Base-by-base conservation (phyloP, 2,113 vertebrate genomes). In the Platysteira castanea region DNA sequence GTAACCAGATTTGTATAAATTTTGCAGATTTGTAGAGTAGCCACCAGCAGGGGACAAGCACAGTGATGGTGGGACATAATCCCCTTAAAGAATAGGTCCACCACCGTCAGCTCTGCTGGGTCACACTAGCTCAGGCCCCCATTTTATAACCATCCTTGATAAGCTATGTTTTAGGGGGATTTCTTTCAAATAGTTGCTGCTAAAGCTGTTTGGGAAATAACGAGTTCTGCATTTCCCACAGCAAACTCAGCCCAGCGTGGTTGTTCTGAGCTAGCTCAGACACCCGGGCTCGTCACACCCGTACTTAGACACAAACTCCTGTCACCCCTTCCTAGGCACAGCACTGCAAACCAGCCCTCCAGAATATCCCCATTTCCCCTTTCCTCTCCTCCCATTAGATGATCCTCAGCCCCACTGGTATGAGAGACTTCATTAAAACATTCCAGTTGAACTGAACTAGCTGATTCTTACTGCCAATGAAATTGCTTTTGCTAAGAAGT, bases 341-440 rank as follows among this genome's bases (percentile, higher is more conserved):
- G 68, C 28, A 10, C 52, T 75, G 52, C 46, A 64, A n/a, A 67
- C 28, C 31, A 82, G n/a, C 63, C 50, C 86, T 85, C 35, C 74
- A 91, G 82, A 80, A 82, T 28, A 91, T 13, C 33, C 35, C 39
- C 52, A 3, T 64, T 90, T 88, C 39, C 64, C 64, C 33, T 84
- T 28, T 59, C 50, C 74, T 93, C 63, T 75, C 46, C 75, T 57
- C 70, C 52, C 68, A 69, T 35, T 41, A 60, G 94, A 61, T 67
- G 86, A 74, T 84, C 39, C 52, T 84, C 89, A 93, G 84, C 47
- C 64, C 0, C 1, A 70, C 22, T 60, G 39, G 9, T 70, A 70
- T 15, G 33, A 93, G 64, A 89, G 88, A 90, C 85, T 95, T 94
- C 92, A 94, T 97, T 93, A 93, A 93, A 96, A 95, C 74, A 93